Evolutionary conservation across 2,888 invertebrate species (phyloP).

Genomic region (Galeruca laticollis): DNA sequence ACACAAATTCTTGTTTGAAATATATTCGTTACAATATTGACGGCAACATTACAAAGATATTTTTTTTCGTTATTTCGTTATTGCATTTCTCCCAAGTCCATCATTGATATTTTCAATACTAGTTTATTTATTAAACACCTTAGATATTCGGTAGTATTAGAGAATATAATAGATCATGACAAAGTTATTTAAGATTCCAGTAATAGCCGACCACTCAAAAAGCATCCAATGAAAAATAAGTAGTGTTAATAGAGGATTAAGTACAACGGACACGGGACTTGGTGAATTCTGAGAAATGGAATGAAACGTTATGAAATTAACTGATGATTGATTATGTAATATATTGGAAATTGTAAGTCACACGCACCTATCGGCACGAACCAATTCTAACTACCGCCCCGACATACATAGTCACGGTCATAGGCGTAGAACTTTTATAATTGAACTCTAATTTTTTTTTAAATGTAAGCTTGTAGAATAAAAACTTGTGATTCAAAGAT

Average conservation of each 20-base stretch:
- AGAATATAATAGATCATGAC: neutral
- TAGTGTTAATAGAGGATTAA: constrained; percentile 1
- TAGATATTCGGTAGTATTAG: neutral
- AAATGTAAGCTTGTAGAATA: too few species aligned
- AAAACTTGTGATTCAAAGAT: too few species aligned
- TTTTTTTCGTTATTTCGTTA: too few species aligned
- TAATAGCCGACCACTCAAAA: neutral
- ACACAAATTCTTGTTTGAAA: too few species aligned
- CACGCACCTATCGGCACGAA: neutral
- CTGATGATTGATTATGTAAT: constrained; percentile 6
- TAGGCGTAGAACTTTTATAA: neutral
- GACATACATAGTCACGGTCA: constrained; percentile 1
- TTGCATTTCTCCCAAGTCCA: too few species aligned
- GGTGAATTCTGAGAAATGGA: neutral
- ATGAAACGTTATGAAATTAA: neutral
- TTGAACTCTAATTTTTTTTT: too few species aligned
- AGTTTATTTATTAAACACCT: too few species aligned
- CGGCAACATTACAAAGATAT: too few species aligned
- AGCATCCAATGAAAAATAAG: neutral
- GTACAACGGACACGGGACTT: neutral
- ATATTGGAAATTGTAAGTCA: constrained; percentile 4
- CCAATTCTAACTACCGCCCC: neutral
- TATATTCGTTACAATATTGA: too few species aligned
- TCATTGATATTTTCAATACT: too few species aligned
- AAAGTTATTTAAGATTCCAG: constrained; percentile 1